Evolutionary conservation across 2,888 invertebrate genomes (phyloP).

Genomic region (Ormyrus nitidulus): DNA sequence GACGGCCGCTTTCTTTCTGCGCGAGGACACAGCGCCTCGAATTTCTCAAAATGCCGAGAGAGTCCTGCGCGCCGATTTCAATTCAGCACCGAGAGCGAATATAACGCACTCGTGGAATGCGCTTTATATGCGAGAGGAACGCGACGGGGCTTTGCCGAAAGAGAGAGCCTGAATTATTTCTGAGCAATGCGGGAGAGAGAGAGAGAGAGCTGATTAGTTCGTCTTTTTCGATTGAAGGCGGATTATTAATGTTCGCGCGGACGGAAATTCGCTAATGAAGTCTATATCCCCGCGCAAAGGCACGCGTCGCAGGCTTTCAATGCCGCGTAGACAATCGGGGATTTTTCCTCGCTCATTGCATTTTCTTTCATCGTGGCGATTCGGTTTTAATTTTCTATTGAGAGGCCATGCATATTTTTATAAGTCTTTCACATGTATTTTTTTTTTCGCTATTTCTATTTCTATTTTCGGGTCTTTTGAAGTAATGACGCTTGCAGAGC

Average conservation of each 20-base stretch:
- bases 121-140: not conserved
- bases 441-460: not conserved
- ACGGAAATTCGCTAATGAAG: constrained; percentile 30
- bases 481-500: too few species aligned
- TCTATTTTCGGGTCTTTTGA: not conserved
- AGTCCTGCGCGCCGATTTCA: constrained; percentile 1
- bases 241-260: constrained; percentile 14
- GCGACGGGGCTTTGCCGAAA: not conserved
- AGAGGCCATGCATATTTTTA: too few species aligned
- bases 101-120: too few species aligned
- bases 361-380: too few species aligned
- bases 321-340: not conserved
- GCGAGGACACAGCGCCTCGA: not conserved
- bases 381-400: too few species aligned
- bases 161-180: not conserved
- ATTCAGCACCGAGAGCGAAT: not conserved
- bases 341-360: too few species aligned
- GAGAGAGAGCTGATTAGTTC: constrained; percentile 20
- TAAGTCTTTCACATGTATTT: not conserved
- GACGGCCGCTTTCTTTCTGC: not conserved
- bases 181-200: not conserved
- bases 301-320: not conserved
- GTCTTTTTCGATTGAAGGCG: constrained; percentile 8
- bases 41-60: constrained; percentile 5
- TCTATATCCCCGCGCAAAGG: not conserved